These are phyloP conservation scores for Tamandua tetradactyla DNA, from an alignment of 2,797 vertebrate species.

Conservation along the genomic window DNA sequence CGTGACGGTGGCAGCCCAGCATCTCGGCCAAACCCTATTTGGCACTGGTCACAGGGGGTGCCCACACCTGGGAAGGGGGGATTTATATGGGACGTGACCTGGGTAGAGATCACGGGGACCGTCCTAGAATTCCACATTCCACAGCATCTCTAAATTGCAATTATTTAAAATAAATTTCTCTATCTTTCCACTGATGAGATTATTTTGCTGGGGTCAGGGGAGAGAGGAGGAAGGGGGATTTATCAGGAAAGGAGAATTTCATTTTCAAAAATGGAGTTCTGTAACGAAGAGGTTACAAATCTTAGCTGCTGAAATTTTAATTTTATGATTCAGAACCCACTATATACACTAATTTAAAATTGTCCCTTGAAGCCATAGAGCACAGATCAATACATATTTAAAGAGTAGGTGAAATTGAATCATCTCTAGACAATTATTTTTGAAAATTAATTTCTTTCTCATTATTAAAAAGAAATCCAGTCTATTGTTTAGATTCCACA, in stretches of 20 bases:
- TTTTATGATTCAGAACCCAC: constrained; percentile 64
- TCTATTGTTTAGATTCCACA: constrained; percentile 57
- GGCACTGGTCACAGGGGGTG: background rate
- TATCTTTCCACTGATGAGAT: constrained; percentile 6
- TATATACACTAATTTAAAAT: constrained; percentile 70
- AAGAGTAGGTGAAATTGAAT: constrained; percentile 72
- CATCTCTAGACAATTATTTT: constrained; percentile 77
- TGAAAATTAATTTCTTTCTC: constrained; percentile 72
- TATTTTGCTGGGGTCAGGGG: background rate
- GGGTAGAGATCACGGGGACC: rapidly evolving
- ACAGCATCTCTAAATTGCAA: background rate
- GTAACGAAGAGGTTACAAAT: background rate
- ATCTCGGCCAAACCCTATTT: background rate
- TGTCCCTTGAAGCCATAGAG: constrained; percentile 67
- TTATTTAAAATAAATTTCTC: background rate
- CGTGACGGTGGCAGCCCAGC: background rate
- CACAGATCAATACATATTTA: constrained; percentile 77
- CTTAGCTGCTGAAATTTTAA: constrained; percentile 8
- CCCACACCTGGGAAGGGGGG: rapidly evolving
- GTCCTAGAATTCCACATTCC: background rate
- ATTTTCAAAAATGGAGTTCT: constrained; percentile 40
- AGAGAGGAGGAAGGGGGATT: background rate
- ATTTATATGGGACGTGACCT: background rate
- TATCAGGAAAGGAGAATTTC: constrained; percentile 21
- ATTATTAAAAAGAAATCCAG: constrained; percentile 50